These are phyloP conservation scores for Pediacus dermestoides DNA, from an alignment of 2,888 invertebrate genomes.

Conservation along the genomic window DNA sequence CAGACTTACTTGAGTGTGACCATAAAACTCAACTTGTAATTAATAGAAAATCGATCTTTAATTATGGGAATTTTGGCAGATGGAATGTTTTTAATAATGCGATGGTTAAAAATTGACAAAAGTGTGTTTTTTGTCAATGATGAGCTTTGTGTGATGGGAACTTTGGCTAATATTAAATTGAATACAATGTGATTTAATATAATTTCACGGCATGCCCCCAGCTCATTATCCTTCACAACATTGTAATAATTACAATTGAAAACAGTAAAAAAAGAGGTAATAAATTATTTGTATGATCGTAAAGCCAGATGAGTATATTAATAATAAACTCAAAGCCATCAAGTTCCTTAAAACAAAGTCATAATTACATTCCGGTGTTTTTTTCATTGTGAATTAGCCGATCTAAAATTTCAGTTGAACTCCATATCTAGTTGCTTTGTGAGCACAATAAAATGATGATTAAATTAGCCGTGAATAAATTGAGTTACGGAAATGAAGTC, in stretches of 20 bases:
- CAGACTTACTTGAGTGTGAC: too few species aligned
- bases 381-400: constrained; percentile 5
- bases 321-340: neutral
- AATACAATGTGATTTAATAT: neutral
- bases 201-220: constrained; percentile 1
- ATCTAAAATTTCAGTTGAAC: constrained; percentile 1
- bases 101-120: too few species aligned
- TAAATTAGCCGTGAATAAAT: constrained; percentile 17
- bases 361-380: constrained; percentile 5
- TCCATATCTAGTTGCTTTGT: constrained; percentile 1
- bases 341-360: neutral
- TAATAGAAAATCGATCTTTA: too few species aligned
- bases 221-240: neutral
- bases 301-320: neutral
- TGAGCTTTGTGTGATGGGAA: too few species aligned
- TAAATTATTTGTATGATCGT: neutral
- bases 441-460: constrained; percentile 6
- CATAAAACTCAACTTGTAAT: too few species aligned
- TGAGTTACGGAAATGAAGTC: constrained; percentile 15
- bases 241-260: neutral
- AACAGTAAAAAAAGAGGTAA: neutral
- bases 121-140: too few species aligned
- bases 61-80: too few species aligned
- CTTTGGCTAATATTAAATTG: constrained; percentile 1
- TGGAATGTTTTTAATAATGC: too few species aligned